Conservation (phyloP, 2,113 vertebrate genomes). For the Pristiophorus japonicus region DNA sequence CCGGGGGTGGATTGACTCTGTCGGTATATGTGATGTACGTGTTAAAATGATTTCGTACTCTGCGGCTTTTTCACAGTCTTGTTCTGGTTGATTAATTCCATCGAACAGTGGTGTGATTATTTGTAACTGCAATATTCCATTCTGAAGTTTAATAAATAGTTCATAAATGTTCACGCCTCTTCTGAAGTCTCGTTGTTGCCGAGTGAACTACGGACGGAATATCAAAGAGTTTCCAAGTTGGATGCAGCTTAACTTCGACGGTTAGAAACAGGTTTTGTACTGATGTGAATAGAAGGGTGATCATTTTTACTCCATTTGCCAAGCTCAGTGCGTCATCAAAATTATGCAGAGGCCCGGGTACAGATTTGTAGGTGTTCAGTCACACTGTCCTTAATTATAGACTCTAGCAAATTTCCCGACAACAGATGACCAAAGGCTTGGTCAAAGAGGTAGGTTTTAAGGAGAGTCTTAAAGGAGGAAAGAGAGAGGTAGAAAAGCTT, state of each 20-base stretch:
- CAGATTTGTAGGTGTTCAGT: no score
- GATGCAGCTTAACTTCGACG: not conserved
- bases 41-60: not conserved
- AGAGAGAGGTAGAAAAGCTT: no score
- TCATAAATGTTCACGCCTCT: not conserved
- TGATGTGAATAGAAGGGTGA: not conserved
- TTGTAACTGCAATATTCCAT: not conserved
- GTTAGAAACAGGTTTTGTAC: not conserved
- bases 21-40: not conserved
- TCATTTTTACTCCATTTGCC: not conserved
- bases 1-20: not conserved
- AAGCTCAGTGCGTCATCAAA: not conserved
- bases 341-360: not conserved
- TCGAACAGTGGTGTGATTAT: constrained; percentile 3
- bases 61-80: not conserved
- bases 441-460: no score
- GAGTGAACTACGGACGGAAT: not conserved
- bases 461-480: no score
- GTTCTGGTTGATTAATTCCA: not conserved
- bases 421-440: no score
- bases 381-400: no score
- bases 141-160: constrained; percentile 22
- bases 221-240: not conserved
- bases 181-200: not conserved
- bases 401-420: no score